Base-by-base conservation (phyloP, 2,888 invertebrate species). In the Drosophila austrosaltans region DNA sequence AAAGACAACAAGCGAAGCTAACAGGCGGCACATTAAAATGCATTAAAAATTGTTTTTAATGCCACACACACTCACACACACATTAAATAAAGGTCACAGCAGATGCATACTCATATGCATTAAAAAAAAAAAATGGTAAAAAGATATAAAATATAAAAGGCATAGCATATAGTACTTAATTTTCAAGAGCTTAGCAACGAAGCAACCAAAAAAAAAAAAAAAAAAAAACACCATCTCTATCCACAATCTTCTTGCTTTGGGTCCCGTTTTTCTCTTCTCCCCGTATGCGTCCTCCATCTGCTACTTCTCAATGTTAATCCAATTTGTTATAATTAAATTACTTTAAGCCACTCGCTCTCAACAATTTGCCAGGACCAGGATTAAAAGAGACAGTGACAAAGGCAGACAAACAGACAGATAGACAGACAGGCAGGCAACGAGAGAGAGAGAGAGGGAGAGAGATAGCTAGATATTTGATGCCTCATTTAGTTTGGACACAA, bases 271-370 rank as follows among this genome's bases (percentile, higher is more conserved):
- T 25, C 3, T 25, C 22, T 22, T 2, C 7, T 8, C 36, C 8
- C 10, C 36, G 1, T 25, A 4, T 10, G 2, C 48, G 16, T 44
- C 57, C 57, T 32, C 39, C 16, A 36, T 44, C 16, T 63, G 58
- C 53, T 61, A 53, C 16, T 39, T 48, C 20, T 53, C 44, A 42
- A 32, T 53, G 69, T 72, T 83, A 86, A 86, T 83, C 81, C 83
- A 78, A 82, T 82, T 82, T 86, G 73, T 83, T 77, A 83, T 86
- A 83, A 82, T 82, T 78, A 78, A 86, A 82, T 82, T 80, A 83
- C 71, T 83, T 83, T 86, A 78, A 83, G 78, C 75, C 83, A 76
- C 87, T 80, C 80, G 76, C 25, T 48, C 22, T 48, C 48, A 48
- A 48, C 48, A 48, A 48, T 48, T 48, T 48, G 69, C 67, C 60